Conservation (phyloP, 1,140 invertebrate species). For the Heliothis subflexa region DNA sequence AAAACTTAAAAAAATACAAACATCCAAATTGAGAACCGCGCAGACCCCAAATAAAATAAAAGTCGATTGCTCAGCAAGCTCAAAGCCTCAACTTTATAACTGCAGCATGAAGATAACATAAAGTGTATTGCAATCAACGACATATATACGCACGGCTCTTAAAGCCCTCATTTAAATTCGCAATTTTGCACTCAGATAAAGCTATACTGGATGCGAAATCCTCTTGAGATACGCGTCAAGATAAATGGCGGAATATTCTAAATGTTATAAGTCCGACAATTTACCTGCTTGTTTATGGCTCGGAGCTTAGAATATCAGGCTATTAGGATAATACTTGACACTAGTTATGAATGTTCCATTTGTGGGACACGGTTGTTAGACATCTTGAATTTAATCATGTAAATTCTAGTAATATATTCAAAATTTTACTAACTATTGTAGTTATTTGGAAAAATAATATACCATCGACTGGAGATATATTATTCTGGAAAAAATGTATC, state of each 20-base stretch:
- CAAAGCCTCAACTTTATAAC: too few species aligned
- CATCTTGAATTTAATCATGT: too few species aligned
- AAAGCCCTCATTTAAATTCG: conserved; percentile 21
- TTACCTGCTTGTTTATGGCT: conserved; percentile 13
- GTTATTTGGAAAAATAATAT: too few species aligned
- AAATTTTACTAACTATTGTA: too few species aligned
- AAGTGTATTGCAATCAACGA: background rate
- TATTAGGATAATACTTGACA: conserved; percentile 8
- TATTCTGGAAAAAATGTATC: too few species aligned
- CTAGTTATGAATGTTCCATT: background rate
- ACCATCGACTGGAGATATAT: too few species aligned
- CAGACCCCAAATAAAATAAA: too few species aligned
- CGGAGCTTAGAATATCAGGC: background rate
- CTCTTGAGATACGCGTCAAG: conserved; percentile 10
- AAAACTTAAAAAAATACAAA: too few species aligned
- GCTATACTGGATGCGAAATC: conserved; percentile 9
- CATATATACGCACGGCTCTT: conserved; percentile 19
- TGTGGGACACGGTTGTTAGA: background rate
- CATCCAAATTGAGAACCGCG: too few species aligned
- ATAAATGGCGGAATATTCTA: conserved; percentile 41
- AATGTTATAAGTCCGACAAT: conserved; percentile 18
- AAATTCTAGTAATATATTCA: too few species aligned
- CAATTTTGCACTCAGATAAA: conserved; percentile 8
- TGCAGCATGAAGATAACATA: background rate
- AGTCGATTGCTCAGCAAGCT: too few species aligned